These are phyloP conservation scores for Parotocinclus haroldoi DNA, from an alignment of 2,797 vertebrate species.

Conservation along the genomic window DNA sequence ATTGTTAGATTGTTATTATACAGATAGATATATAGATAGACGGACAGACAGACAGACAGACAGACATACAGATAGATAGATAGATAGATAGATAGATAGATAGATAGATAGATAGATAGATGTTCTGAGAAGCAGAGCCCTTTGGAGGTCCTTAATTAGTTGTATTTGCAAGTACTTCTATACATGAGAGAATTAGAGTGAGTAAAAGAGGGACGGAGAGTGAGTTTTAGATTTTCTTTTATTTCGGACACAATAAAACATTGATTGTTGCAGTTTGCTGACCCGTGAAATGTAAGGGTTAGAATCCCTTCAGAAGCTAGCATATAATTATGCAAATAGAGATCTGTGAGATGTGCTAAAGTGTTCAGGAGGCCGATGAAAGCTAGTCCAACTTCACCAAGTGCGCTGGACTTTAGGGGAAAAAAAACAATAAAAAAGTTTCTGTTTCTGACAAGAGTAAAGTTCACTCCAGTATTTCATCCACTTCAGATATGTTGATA, in stretches of 20 bases:
- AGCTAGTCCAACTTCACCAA: constrained; percentile 72
- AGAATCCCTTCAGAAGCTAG: constrained; percentile 97
- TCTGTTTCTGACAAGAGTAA: too few relatives aligned
- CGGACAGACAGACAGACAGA: too few relatives aligned
- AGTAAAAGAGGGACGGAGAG: constrained; percentile 15
- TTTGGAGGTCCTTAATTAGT: constrained; percentile 4
- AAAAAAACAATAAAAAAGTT: constrained; percentile 53
- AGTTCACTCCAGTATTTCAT: too few relatives aligned
- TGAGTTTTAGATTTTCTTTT: constrained; percentile 68
- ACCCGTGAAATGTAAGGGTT: constrained; percentile 99
- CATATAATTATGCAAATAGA: constrained; percentile 99
- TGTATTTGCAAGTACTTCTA: constrained; percentile 7
- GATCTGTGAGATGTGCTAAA: constrained; percentile 95
- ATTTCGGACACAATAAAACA: constrained; percentile 97
- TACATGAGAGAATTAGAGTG: neutral
- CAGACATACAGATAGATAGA: too few relatives aligned
- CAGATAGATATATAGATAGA: too few relatives aligned
- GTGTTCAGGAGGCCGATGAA: constrained; percentile 74
- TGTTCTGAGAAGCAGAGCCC: neutral
- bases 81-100: constrained; percentile 7
- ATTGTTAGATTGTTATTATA: too few relatives aligned
- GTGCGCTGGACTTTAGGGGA: constrained; percentile 62
- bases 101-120: constrained; percentile 4
- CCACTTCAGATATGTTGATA: too few relatives aligned
- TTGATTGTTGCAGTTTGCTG: constrained; percentile 97